Evolutionary conservation across 2,113 vertebrate genomes (phyloP).

Genomic region (Brachionichthys hirsutus): DNA sequence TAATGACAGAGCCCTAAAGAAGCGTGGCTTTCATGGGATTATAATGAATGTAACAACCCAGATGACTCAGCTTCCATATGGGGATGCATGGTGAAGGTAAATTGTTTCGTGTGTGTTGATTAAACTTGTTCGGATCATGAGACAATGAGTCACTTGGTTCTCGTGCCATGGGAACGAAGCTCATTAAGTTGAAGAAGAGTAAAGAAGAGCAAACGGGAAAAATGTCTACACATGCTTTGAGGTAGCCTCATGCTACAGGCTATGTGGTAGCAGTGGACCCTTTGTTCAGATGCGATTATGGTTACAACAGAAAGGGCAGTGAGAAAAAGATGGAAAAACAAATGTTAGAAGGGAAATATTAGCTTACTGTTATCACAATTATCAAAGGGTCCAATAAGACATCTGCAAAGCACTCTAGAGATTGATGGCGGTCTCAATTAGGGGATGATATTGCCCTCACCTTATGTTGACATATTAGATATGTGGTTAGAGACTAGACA

Average conservation of each 20-base stretch:
- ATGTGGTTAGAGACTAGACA: too few relatives aligned
- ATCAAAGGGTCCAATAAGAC: too few relatives aligned
- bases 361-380: too few relatives aligned
- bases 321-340: too few relatives aligned
- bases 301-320: too few relatives aligned
- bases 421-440: too few relatives aligned
- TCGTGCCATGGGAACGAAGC: constrained; percentile 22
- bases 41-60: constrained; percentile 37
- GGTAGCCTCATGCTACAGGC: background rate
- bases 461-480: too few relatives aligned
- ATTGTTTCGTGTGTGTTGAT: constrained; percentile 10
- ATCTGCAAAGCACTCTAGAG: too few relatives aligned
- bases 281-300: background rate
- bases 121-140: constrained; percentile 8
- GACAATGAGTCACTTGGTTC: background rate
- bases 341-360: too few relatives aligned
- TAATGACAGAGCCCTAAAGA: constrained; percentile 48
- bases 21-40: constrained; percentile 27
- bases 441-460: too few relatives aligned
- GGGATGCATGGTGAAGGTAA: background rate
- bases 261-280: background rate
- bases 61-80: constrained; percentile 32
- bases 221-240: background rate
- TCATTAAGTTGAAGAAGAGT: too few relatives aligned
- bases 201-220: too few relatives aligned